Evolutionary conservation across 2,888 invertebrate genomes (phyloP).

Genomic region (Capitulum mitella): DNA sequence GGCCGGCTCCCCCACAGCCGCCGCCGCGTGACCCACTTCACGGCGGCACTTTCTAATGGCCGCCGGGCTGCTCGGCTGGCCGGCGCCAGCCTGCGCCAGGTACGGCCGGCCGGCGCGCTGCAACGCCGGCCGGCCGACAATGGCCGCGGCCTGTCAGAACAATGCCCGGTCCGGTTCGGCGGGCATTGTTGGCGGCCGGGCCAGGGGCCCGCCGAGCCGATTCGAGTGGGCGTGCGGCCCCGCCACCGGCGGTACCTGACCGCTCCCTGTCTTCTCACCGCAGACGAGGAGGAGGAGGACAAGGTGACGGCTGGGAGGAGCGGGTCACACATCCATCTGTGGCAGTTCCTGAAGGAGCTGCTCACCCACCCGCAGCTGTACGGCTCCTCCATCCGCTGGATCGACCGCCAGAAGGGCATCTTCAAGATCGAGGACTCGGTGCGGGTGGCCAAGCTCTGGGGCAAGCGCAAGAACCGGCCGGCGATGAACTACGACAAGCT

Average conservation of each 20-base stretch:
- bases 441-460: constrained; percentile 95
- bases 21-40: too few species aligned
- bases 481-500: constrained; percentile 99
- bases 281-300: constrained; percentile 36
- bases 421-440: constrained; percentile 99
- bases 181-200: not conserved
- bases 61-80: too few species aligned
- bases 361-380: constrained; percentile 78
- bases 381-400: constrained; percentile 93
- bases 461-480: constrained; percentile 92
- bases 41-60: not conserved
- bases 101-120: too few species aligned
- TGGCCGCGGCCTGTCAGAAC: not conserved
- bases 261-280: not conserved
- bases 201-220: too few species aligned
- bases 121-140: not conserved
- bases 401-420: constrained; percentile 85
- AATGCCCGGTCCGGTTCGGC: not conserved
- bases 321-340: constrained; percentile 83
- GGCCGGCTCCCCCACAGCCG: too few species aligned
- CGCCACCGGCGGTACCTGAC: not conserved
- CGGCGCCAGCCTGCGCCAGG: too few species aligned
- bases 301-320: constrained; percentile 33
- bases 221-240: too few species aligned
- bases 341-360: constrained; percentile 97